phyloP scores from a whole-genome alignment of 2,888 invertebrate genomes.

The Drosophila colorata region DNA sequence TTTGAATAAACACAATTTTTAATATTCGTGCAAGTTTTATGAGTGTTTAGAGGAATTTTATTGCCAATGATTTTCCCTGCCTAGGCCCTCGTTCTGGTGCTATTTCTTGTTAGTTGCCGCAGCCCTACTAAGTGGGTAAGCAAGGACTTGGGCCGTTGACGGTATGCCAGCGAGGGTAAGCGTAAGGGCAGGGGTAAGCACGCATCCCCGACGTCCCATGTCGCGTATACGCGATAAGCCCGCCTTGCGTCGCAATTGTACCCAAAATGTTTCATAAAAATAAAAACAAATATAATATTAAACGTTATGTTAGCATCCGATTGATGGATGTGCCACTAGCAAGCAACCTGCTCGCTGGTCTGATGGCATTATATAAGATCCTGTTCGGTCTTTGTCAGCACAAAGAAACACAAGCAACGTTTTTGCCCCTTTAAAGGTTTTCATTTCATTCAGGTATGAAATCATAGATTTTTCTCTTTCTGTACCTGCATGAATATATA shows the following conservation, averaged over 20 bases:
- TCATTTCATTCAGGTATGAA: too few species aligned
- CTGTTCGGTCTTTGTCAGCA: not conserved
- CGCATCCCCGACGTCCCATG: conserved; percentile 29
- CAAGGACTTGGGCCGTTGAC: not conserved
- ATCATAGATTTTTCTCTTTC: too few species aligned
- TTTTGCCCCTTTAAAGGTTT: too few species aligned
- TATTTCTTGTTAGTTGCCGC: conserved; percentile 44
- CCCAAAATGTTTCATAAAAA: conserved; percentile 78
- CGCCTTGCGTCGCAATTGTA: conserved; percentile 45
- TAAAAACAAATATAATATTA: conserved; percentile 55
- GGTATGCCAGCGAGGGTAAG: conserved; percentile 2
- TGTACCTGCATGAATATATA: too few species aligned
- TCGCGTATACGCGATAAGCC: conserved; percentile 74
- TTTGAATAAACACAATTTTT: conserved; percentile 84
- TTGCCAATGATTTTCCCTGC: conserved; percentile 82
- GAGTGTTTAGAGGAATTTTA: conserved; percentile 85
- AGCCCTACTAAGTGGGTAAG: conserved; percentile 26
- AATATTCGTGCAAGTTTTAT: conserved; percentile 85
- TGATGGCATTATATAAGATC: not conserved
- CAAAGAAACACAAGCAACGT: not conserved
- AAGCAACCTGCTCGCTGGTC: not conserved
- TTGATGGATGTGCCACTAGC: not conserved
- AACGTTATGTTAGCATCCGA: conserved; percentile 17
- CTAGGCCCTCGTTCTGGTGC: conserved; percentile 47
- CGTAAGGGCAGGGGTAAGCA: not conserved